Conservation (phyloP, 92 coral and sea anemone genomes). For the Porites rus region DNA sequence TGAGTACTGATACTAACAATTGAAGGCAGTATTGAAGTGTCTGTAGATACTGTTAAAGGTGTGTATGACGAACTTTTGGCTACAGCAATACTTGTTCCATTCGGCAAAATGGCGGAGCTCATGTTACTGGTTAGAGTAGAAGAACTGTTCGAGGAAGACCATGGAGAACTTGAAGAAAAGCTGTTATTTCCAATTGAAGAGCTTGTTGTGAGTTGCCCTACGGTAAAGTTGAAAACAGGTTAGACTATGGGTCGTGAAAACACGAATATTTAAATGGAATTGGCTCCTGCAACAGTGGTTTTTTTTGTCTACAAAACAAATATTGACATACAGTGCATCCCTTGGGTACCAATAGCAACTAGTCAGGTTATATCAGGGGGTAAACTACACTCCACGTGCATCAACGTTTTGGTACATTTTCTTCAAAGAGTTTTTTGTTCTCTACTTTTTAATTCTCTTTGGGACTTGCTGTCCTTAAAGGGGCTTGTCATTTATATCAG, state of each 20-base stretch:
- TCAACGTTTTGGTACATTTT: no score
- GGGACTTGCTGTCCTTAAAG: no score
- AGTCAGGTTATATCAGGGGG: not conserved
- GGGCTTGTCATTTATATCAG: no score
- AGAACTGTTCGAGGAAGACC: not conserved
- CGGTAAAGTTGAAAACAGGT: not conserved
- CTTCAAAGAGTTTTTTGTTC: no score
- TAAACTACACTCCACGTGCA: not conserved
- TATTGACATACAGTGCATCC: constrained; percentile 1
- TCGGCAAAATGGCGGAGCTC: not conserved
- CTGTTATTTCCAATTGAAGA: not conserved
- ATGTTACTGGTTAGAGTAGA: not conserved
- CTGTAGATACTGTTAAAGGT: not conserved
- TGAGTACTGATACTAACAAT: not conserved
- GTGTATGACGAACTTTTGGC: not conserved
- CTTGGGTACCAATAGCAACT: not conserved
- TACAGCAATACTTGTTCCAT: not conserved
- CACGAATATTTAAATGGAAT: not conserved
- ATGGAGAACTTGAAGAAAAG: constrained; percentile 2
- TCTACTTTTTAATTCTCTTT: no score
- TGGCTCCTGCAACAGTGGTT: not conserved
- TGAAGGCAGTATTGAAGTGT: not conserved
- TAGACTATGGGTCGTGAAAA: not conserved
- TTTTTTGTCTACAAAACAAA: constrained; percentile 11
- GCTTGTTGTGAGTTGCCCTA: not conserved